Evolutionary conservation across 2,113 vertebrate genomes (phyloP).

Genomic region (Tretioscincus oriximinensis): DNA sequence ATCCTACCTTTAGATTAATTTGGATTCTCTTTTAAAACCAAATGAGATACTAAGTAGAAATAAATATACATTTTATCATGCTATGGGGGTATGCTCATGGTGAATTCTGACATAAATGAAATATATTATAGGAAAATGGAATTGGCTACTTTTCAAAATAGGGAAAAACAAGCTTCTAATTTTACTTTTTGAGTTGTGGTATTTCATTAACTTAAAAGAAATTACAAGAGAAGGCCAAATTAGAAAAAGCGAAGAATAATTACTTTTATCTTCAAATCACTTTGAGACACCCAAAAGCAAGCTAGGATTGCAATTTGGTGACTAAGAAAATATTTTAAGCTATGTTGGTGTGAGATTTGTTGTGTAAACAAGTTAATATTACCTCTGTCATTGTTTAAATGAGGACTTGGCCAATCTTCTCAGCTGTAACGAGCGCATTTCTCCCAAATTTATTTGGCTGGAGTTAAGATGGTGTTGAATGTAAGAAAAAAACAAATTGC

Average conservation of each 20-base stretch:
- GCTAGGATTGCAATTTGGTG: background rate
- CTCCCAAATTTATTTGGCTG: background rate
- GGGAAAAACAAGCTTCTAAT: background rate
- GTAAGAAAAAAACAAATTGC: background rate
- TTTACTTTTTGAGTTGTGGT: background rate
- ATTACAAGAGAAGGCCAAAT: background rate
- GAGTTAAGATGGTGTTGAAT: background rate
- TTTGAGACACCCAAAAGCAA: background rate
- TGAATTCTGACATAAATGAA: background rate
- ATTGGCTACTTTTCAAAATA: background rate
- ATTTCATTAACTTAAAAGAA: background rate
- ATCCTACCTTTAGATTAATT: background rate
- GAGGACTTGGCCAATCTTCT: background rate
- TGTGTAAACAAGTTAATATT: background rate
- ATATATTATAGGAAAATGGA: background rate
- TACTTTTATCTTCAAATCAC: background rate
- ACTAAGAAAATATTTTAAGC: background rate
- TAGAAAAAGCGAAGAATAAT: background rate
- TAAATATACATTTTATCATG: background rate
- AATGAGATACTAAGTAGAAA: background rate
- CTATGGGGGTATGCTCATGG: background rate
- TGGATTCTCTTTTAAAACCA: background rate
- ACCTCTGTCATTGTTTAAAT: background rate
- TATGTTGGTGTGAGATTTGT: background rate
- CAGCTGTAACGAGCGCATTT: background rate